These are phyloP conservation scores for Ambastaia sidthimunki DNA, from an alignment of 2,797 vertebrate genomes.

Conservation along the genomic window DNA sequence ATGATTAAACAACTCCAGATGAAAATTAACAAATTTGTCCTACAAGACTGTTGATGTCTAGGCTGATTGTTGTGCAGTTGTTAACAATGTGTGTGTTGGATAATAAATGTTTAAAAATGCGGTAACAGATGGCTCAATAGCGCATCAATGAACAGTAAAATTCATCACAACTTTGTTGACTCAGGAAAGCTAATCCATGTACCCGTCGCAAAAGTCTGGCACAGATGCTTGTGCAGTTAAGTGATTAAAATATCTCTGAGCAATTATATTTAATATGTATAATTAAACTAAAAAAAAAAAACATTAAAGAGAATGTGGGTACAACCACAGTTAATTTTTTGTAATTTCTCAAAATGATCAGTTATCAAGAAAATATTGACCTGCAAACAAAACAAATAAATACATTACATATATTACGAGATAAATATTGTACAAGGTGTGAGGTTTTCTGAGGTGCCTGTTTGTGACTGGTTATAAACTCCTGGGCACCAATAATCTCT, in stretches of 20 bases:
- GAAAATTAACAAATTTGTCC: slow-evolving; percentile 9
- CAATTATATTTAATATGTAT: neutral
- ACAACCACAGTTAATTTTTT: too few species aligned
- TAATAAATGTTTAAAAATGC: slow-evolving; percentile 12
- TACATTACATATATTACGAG: too few species aligned
- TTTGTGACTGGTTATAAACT: too few species aligned
- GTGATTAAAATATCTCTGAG: slow-evolving; percentile 8
- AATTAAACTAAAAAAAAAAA: neutral
- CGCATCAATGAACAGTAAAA: slow-evolving; percentile 39
- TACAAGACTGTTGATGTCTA: slow-evolving; percentile 5
- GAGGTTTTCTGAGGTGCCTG: too few species aligned
- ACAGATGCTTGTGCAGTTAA: slow-evolving; percentile 20
- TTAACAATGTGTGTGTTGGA: slow-evolving; percentile 33
- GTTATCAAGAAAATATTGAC: too few species aligned
- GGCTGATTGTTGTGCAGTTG: slow-evolving; percentile 1
- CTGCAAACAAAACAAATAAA: too few species aligned
- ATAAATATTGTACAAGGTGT: too few species aligned
- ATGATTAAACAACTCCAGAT: slow-evolving; percentile 12
- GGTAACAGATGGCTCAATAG: slow-evolving; percentile 36
- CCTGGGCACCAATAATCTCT: too few species aligned
- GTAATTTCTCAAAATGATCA: too few species aligned
- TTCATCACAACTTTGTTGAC: slow-evolving; percentile 37
- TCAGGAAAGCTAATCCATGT: slow-evolving; percentile 22
- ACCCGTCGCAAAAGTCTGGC: neutral
- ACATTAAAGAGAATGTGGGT: too few species aligned